Conservation (phyloP, 2,797 vertebrate genomes). For the Cetoscarus ocellatus region DNA sequence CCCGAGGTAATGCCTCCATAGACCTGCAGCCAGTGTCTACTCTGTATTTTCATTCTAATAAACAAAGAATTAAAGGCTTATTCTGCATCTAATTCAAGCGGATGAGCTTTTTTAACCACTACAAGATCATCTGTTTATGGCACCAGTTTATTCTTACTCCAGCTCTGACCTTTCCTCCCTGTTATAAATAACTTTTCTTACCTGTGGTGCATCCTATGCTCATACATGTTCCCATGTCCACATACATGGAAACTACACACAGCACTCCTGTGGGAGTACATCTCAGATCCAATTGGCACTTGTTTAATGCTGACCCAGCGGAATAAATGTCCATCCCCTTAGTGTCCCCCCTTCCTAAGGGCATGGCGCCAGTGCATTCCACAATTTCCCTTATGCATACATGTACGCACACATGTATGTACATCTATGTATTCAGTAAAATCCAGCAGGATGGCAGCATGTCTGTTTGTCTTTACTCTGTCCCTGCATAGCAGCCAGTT, state of each 20-base stretch:
- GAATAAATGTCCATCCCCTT: conserved; percentile 57
- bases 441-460: conserved; percentile 5
- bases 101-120: conserved; percentile 22
- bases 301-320: conserved; percentile 77
- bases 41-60: conserved; percentile 29
- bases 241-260: conserved; percentile 30
- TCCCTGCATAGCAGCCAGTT: background rate
- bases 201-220: conserved; percentile 32
- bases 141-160: conserved; percentile 58
- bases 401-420: background rate
- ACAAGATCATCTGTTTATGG: conserved; percentile 31
- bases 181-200: conserved; percentile 46
- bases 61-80: conserved; percentile 9
- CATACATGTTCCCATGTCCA: conserved; percentile 26
- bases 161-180: conserved; percentile 26
- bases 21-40: conserved; percentile 19
- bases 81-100: conserved; percentile 28
- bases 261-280: conserved; percentile 59
- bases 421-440: conserved; percentile 16
- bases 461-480: conserved; percentile 19
- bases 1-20: conserved; percentile 27
- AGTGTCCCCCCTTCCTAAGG: conserved; percentile 53
- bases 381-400: conserved; percentile 38
- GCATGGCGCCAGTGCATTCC: conserved; percentile 23
- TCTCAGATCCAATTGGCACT: conserved; percentile 66